These are phyloP conservation scores for Nebria salina DNA, from an alignment of 2,888 invertebrate genomes.

Conservation along the genomic window DNA sequence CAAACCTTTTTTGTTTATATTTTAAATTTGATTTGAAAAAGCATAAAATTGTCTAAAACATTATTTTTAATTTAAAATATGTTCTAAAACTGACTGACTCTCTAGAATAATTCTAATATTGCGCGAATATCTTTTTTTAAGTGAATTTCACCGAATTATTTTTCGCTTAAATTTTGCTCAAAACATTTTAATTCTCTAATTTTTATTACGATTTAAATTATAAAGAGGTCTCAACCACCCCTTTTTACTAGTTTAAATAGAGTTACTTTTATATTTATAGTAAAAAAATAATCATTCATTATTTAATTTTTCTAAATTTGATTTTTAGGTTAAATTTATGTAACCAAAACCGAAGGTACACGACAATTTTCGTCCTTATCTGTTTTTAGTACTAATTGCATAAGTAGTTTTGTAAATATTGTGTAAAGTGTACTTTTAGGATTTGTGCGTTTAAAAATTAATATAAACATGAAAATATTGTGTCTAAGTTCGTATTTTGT, in stretches of 20 bases:
- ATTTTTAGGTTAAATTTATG: neutral
- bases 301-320: neutral
- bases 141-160: neutral
- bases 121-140: neutral
- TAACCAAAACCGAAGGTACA: neutral
- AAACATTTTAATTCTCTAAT: neutral
- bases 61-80: too few species aligned
- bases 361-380: neutral
- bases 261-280: neutral
- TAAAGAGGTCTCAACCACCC: neutral
- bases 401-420: neutral
- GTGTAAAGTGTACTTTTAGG: neutral
- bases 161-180: neutral
- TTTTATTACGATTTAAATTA: neutral
- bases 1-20: too few species aligned
- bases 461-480: neutral
- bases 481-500: neutral
- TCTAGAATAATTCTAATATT: neutral
- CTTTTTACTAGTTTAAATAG: neutral
- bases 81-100: too few species aligned
- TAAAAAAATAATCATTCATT: neutral
- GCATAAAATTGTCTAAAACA: too few species aligned
- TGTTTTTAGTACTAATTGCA: neutral
- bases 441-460: neutral
- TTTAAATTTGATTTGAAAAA: too few species aligned